These are phyloP conservation scores for Dromas ardeola DNA, from an alignment of 2,113 vertebrate species.

Conservation along the genomic window DNA sequence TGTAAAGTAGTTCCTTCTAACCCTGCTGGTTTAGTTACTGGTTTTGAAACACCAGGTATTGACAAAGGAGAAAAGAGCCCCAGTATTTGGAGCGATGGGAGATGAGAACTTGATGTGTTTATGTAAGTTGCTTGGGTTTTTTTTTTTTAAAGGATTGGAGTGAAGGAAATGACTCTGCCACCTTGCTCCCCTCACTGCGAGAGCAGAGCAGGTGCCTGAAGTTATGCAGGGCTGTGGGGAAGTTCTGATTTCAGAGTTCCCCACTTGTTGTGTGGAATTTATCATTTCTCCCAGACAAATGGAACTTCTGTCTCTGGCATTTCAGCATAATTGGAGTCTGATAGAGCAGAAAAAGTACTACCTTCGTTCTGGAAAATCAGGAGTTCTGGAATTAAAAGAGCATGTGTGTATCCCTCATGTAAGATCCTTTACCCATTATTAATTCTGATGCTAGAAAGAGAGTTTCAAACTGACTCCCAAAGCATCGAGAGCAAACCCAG, in stretches of 20 bases:
- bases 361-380: background rate
- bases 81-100: background rate
- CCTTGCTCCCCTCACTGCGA: background rate
- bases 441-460: background rate
- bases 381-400: background rate
- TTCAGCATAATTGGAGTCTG: background rate
- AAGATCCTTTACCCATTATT: background rate
- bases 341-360: background rate
- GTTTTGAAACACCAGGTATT: background rate
- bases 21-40: background rate
- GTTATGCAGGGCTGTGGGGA: background rate
- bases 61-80: background rate
- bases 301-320: background rate
- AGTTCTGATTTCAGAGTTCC: background rate
- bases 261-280: background rate
- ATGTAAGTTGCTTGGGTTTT: background rate
- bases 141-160: background rate
- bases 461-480: background rate
- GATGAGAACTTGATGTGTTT: background rate
- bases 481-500: background rate
- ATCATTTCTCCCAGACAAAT: background rate
- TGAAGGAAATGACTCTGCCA: background rate
- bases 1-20: background rate
- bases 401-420: background rate
- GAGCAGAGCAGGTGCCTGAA: background rate